phyloP scores from a whole-genome alignment of 2,797 vertebrate genomes.

The Ptychadena robeensis region DNA sequence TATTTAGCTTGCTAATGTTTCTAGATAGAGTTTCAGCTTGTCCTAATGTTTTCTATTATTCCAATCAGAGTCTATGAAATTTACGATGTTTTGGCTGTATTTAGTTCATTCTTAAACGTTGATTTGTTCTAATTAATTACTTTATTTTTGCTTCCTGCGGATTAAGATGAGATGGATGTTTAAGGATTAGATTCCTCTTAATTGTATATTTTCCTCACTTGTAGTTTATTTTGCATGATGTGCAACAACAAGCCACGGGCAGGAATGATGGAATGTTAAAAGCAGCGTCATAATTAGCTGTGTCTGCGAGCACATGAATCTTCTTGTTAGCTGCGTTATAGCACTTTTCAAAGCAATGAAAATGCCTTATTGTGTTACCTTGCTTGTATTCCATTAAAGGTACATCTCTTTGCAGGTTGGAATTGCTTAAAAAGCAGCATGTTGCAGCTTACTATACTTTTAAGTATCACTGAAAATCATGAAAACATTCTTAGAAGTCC shows the following conservation, averaged over 20 bases:
- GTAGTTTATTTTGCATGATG: conserved; percentile 24
- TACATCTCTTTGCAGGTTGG: too few species aligned
- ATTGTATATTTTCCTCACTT: conserved; percentile 24
- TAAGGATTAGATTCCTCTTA: conserved; percentile 8
- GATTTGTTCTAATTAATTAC: conserved; percentile 33
- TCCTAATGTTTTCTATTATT: neutral
- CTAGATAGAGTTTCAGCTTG: neutral
- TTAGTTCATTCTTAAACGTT: neutral
- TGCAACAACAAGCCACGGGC: conserved; percentile 31
- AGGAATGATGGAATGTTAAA: conserved; percentile 31
- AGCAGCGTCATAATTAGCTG: conserved; percentile 38
- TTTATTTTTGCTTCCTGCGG: neutral
- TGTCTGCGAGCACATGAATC: conserved; percentile 21
- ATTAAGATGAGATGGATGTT: neutral
- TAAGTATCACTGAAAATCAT: too few species aligned
- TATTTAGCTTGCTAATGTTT: too few species aligned
- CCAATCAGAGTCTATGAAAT: neutral
- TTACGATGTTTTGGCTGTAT: conserved; percentile 16
- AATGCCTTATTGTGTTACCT: neutral
- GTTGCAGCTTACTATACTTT: too few species aligned
- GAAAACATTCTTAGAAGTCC: too few species aligned
- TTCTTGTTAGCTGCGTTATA: conserved; percentile 34
- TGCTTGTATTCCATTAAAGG: neutral
- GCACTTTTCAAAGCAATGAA: neutral
- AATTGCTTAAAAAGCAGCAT: neutral